Evolutionary conservation across 2,888 invertebrate genomes (phyloP).

Genomic region (Cephus spinipes): DNA sequence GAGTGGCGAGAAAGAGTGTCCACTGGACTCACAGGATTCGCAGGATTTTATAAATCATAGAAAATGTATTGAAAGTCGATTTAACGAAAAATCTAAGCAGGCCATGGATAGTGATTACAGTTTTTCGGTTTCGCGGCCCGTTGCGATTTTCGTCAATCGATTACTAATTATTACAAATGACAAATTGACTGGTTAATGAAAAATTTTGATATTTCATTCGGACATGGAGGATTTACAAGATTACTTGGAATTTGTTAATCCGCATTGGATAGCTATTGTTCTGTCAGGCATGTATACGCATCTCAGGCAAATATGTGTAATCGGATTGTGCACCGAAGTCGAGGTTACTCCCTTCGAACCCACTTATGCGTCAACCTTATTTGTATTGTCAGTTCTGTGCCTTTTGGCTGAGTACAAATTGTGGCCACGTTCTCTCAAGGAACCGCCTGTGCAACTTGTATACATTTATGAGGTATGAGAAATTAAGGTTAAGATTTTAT

Average conservation of each 20-base stretch:
- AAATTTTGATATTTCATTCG: neutral
- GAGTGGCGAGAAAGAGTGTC: neutral
- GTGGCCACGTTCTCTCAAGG: constrained; percentile 62
- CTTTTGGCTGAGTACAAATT: constrained; percentile 61
- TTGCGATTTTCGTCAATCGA: constrained; percentile 1
- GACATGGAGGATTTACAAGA: constrained; percentile 32
- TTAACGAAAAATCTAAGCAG: constrained; percentile 7
- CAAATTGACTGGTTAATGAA: neutral
- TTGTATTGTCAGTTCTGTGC: constrained; percentile 58
- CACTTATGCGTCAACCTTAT: constrained; percentile 57
- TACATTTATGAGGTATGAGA: constrained; percentile 58
- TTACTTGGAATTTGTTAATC: constrained; percentile 49
- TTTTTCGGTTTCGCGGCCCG: neutral
- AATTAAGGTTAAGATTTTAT: neutral
- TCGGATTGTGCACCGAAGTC: constrained; percentile 57
- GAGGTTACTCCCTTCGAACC: constrained; percentile 49
- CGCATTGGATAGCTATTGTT: constrained; percentile 60
- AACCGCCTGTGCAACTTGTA: constrained; percentile 58
- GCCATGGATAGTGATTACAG: constrained; percentile 15
- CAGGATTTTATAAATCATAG: neutral
- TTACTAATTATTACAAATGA: neutral
- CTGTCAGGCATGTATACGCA: constrained; percentile 60
- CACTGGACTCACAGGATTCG: neutral
- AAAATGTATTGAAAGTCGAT: constrained; percentile 1
- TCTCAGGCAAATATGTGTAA: constrained; percentile 59